These are phyloP conservation scores for Brachynemurus nebulosus DNA, from an alignment of 2,888 invertebrate genomes.

Conservation along the genomic window DNA sequence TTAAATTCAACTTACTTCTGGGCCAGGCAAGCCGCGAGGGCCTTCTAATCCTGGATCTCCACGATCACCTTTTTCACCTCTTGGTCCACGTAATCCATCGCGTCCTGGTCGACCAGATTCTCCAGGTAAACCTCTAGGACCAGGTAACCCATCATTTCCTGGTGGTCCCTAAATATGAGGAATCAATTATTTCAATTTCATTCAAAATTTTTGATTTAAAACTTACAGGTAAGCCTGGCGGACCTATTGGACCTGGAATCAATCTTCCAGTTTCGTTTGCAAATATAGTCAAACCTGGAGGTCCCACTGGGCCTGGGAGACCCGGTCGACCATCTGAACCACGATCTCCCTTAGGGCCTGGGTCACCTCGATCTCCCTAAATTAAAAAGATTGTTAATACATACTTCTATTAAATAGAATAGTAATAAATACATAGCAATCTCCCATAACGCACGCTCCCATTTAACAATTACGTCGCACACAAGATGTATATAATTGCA, in stretches of 20 bases:
- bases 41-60: conserved; percentile 29
- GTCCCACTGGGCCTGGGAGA: conserved; percentile 37
- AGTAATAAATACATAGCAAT: no score
- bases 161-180: conserved; percentile 30
- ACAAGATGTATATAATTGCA: no score
- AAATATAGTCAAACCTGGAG: conserved; percentile 34
- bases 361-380: no score
- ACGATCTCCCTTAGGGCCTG: conserved; percentile 26
- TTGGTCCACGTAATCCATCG: conserved; percentile 31
- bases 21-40: conserved; percentile 33
- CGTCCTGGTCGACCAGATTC: conserved; percentile 34
- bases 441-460: no score
- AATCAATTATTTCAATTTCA: conserved; percentile 27
- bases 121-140: conserved; percentile 29
- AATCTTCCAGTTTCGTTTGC: conserved; percentile 29
- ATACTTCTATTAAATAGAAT: no score
- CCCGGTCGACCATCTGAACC: conserved; percentile 46
- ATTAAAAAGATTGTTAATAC: no score
- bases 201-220: conserved; percentile 32
- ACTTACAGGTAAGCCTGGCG: conserved; percentile 33
- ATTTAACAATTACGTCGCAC: no score
- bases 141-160: conserved; percentile 31
- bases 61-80: conserved; percentile 28
- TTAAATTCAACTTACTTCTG: no score
- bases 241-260: conserved; percentile 32